phyloP scores from a whole-genome alignment of 2,113 vertebrate species.

The Peromyscus californicus region DNA sequence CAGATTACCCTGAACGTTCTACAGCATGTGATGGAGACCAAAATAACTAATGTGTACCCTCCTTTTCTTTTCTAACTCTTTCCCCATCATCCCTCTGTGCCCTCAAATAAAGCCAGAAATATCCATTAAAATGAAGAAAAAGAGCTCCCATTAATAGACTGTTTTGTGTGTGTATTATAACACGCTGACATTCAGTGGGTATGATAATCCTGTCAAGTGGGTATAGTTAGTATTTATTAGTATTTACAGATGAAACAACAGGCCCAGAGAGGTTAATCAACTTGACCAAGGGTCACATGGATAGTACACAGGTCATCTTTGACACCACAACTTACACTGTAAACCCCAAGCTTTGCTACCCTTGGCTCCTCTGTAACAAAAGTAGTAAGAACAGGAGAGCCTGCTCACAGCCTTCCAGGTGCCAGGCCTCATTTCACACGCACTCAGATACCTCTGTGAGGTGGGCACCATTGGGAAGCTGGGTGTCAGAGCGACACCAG shows the following conservation, averaged over 20 bases:
- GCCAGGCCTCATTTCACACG: background rate
- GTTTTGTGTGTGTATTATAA: background rate
- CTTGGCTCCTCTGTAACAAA: background rate
- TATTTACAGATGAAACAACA: background rate
- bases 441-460: background rate
- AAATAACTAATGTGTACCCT: background rate
- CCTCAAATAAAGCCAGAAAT: background rate
- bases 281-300: background rate
- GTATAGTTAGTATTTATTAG: background rate
- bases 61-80: background rate
- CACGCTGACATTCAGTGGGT: background rate
- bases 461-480: background rate
- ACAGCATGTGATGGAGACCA: background rate
- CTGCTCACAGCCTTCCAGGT: background rate
- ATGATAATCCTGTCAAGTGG: background rate
- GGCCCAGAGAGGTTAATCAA: background rate
- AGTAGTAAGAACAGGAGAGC: background rate
- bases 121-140: background rate
- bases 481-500: background rate
- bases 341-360: background rate
- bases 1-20: background rate
- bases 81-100: background rate
- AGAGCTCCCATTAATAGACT: background rate
- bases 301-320: conserved; percentile 2
- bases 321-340: background rate